Percentiles rank a stretch among this genome's conserved stretches.
Evolutionary conservation across 1,140 invertebrate genomes (phyloP).

Genomic region (Bilobella aurantiaca): DNA sequence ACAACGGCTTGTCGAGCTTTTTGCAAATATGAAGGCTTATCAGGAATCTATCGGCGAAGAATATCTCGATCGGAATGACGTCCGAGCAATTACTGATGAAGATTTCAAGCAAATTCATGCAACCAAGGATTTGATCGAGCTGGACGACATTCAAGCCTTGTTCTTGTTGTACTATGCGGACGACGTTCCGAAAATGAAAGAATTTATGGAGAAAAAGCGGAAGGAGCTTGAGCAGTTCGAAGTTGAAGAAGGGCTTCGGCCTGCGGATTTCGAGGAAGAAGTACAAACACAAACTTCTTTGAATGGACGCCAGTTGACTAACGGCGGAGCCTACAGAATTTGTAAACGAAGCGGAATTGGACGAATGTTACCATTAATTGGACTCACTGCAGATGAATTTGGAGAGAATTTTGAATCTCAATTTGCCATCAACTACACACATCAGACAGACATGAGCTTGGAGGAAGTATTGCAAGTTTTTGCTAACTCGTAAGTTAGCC

Average conservation of each 20-base stretch:
- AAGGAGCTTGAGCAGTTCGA: slow-evolving; percentile 45
- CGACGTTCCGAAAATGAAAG: slow-evolving; percentile 77
- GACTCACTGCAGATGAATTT: slow-evolving; percentile 89
- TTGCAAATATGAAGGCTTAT: slow-evolving; percentile 86
- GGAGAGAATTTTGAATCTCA: slow-evolving; percentile 93
- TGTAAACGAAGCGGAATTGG: slow-evolving; percentile 72
- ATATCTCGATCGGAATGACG: slow-evolving; percentile 56
- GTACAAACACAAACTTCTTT: slow-evolving; percentile 46
- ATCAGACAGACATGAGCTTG: slow-evolving; percentile 74
- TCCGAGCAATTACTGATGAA: slow-evolving; percentile 72
- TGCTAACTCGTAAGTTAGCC: slow-evolving; percentile 37
- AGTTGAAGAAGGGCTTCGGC: slow-evolving; percentile 40
- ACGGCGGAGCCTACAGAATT: slow-evolving; percentile 75
- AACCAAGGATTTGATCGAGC: slow-evolving; percentile 78
- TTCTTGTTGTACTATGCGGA: slow-evolving; percentile 85
- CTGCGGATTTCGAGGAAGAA: background rate
- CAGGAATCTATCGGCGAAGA: slow-evolving; percentile 75
- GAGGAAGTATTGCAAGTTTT: slow-evolving; percentile 66
- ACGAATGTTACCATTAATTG: slow-evolving; percentile 79
- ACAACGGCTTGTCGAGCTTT: slow-evolving; percentile 64
- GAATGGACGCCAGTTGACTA: slow-evolving; percentile 74
- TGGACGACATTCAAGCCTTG: slow-evolving; percentile 84
- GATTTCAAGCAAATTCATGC: slow-evolving; percentile 70
- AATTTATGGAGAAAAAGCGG: slow-evolving; percentile 50
- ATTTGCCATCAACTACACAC: slow-evolving; percentile 90